Percentiles rank a stretch among this genome's conserved stretches.
These are phyloP conservation scores for Leucoraja erinaceus DNA, from an alignment of 2,113 vertebrate genomes.

Conservation along the genomic window DNA sequence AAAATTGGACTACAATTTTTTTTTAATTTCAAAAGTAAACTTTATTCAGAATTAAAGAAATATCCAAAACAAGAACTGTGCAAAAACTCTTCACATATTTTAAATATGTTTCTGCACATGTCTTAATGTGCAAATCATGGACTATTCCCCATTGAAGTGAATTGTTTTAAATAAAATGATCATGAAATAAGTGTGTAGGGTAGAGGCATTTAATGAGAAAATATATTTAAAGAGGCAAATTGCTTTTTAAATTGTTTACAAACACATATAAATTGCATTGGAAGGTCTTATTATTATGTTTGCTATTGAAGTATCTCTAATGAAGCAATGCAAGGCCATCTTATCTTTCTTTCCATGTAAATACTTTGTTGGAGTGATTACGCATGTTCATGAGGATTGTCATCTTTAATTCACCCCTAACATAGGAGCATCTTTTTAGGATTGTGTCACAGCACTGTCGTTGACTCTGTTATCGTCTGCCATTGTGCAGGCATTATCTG, in stretches of 20 bases:
- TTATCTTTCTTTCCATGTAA: background rate
- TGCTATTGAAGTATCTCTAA: background rate
- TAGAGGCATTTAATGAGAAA: background rate
- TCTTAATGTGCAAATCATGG: background rate
- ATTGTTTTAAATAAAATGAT: background rate
- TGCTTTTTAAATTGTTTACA: background rate
- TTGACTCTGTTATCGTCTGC: conserved; percentile 1
- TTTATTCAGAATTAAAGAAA: no score
- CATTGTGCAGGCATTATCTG: conserved; percentile 7
- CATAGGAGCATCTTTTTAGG: background rate
- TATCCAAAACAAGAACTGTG: no score
- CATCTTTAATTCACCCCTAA: background rate
- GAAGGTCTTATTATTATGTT: background rate
- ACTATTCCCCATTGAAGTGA: background rate
- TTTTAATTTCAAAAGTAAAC: no score
- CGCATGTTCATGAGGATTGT: background rate
- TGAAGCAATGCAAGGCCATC: background rate
- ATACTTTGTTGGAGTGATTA: background rate
- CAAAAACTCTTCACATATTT: background rate
- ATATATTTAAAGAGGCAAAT: background rate
- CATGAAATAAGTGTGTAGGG: background rate
- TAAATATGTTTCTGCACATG: background rate
- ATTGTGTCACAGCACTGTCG: background rate
- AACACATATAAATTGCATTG: background rate
- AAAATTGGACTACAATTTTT: no score